These are phyloP conservation scores for Eublepharis macularius DNA, from an alignment of 2,113 vertebrate species.

Conservation along the genomic window DNA sequence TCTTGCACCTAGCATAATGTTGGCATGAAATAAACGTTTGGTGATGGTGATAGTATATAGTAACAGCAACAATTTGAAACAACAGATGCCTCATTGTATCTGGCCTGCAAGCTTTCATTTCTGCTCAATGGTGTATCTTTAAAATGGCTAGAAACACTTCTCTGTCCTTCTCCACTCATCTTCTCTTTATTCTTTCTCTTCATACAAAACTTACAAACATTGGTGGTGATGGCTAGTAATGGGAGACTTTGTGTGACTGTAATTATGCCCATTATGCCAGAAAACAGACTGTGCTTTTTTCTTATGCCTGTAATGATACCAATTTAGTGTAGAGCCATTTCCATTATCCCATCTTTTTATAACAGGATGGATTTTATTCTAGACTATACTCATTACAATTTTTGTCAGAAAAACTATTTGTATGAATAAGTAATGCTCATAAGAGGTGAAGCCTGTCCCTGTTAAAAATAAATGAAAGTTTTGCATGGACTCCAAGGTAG, in stretches of 20 bases:
- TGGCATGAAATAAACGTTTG: background rate
- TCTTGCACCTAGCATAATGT: background rate
- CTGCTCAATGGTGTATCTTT: background rate
- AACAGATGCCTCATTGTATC: background rate
- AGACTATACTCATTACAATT: constrained; percentile 23
- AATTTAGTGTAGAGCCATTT: constrained; percentile 28
- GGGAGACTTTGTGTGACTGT: constrained; percentile 16
- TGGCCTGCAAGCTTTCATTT: background rate
- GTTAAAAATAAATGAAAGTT: constrained; percentile 1
- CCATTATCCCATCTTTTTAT: constrained; percentile 22
- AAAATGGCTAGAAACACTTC: constrained; percentile 5
- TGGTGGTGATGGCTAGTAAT: constrained; percentile 11
- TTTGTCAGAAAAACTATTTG: constrained; percentile 46
- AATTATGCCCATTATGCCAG: constrained; percentile 23
- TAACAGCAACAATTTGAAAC: background rate
- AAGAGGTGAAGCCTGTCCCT: background rate
- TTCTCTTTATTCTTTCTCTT: constrained; percentile 25
- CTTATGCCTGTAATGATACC: constrained; percentile 1
- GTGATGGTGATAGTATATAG: background rate
- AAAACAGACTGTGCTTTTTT: constrained; percentile 13
- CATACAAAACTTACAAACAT: constrained; percentile 5
- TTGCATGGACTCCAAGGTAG: background rate
- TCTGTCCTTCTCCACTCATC: constrained; percentile 18
- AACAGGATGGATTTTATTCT: constrained; percentile 26
- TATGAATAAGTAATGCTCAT: constrained; percentile 6